A percentile compares a stretch with the other conserved stretches of the same genome.
Conservation (phyloP, 2,888 invertebrate genomes). For the Ichneumon xanthorius region DNA sequence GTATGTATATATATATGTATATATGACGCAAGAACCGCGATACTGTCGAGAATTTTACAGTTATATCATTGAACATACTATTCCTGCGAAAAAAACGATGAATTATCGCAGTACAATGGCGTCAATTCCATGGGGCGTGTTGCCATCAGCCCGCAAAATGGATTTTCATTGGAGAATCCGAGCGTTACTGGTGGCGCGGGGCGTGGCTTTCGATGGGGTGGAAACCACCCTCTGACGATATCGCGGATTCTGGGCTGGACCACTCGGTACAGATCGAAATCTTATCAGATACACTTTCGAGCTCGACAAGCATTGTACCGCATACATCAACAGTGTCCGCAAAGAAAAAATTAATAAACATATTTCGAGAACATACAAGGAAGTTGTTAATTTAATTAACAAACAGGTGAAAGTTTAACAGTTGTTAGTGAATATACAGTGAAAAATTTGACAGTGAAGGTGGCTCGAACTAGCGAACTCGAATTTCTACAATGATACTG, state of each 20-base stretch:
- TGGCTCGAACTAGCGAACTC: neutral
- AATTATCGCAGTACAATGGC: constrained; percentile 67
- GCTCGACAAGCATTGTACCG: constrained; percentile 41
- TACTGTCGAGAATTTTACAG: constrained; percentile 2
- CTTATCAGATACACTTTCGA: constrained; percentile 70
- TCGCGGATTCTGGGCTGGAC: constrained; percentile 61
- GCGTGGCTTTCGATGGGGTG: constrained; percentile 70
- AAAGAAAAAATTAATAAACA: constrained; percentile 23
- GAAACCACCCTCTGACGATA: constrained; percentile 61
- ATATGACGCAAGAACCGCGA: neutral
- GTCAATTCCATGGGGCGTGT: constrained; percentile 70
- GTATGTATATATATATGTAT: neutral
- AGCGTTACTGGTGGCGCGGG: constrained; percentile 67
- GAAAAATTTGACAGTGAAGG: constrained; percentile 30
- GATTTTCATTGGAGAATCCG: constrained; percentile 71
- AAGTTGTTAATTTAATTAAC: neutral
- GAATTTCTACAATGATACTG: constrained; percentile 44
- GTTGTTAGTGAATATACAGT: neutral
- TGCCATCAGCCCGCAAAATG: constrained; percentile 19
- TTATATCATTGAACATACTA: constrained; percentile 29
- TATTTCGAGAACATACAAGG: neutral
- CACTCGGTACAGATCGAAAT: constrained; percentile 60
- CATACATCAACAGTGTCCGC: neutral
- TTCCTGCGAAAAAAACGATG: constrained; percentile 31
- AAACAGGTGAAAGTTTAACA: neutral